phyloP scores from a whole-genome alignment of 2,113 vertebrate species.

The Sprattus sprattus region DNA sequence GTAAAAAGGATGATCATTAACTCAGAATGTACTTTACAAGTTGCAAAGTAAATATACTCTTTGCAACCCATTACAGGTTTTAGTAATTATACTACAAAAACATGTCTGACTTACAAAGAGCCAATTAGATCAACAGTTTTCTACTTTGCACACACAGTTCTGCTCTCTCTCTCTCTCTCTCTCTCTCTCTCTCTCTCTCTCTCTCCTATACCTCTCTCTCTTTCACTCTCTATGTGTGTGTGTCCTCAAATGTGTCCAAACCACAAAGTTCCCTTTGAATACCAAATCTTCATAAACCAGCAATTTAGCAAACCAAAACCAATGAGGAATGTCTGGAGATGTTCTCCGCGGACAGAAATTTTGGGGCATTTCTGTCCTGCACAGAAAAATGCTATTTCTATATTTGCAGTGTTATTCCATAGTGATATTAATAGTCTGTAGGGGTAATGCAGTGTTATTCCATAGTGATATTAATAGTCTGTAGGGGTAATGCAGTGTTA shows the following conservation, averaged over 20 bases:
- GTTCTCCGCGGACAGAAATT: not conserved
- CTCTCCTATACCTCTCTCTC: too few species aligned
- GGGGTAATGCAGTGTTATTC: not conserved
- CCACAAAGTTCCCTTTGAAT: constrained; percentile 18
- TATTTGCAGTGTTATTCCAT: not conserved
- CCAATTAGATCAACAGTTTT: not conserved
- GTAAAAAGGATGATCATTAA: not conserved
- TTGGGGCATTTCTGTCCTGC: not conserved
- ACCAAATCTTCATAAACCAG: constrained; percentile 20
- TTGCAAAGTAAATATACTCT: not conserved
- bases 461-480: not conserved
- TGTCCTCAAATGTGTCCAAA: constrained; percentile 16
- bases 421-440: not conserved
- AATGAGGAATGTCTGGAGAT: not conserved
- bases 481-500: not conserved
- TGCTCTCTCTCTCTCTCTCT: not conserved
- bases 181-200: too few species aligned
- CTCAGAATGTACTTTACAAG: not conserved
- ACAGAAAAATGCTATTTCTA: not conserved
- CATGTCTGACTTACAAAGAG: not conserved
- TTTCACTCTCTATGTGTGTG: too few species aligned
- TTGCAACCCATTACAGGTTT: not conserved
- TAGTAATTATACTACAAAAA: not conserved
- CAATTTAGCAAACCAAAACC: not conserved
- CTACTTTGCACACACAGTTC: not conserved